These are phyloP conservation scores for Nymphicus hollandicus DNA, from an alignment of 2,113 vertebrate species.

Conservation along the genomic window DNA sequence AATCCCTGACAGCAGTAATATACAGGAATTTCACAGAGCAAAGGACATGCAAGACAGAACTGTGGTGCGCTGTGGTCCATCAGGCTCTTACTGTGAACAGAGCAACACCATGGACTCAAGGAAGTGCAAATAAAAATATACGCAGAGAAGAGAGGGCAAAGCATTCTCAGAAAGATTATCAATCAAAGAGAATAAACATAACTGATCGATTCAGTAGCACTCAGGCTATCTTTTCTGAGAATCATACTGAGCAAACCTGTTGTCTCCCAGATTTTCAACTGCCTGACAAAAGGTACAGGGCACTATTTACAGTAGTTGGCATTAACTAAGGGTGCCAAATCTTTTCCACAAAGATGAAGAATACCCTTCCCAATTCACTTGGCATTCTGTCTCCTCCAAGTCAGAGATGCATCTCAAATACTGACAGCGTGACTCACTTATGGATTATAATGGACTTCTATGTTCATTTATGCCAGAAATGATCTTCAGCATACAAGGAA, in stretches of 20 bases:
- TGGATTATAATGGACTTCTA: not conserved
- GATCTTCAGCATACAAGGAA: not conserved
- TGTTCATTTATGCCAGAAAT: not conserved
- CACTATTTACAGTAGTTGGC: not conserved
- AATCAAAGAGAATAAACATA: not conserved
- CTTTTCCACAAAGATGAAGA: not conserved
- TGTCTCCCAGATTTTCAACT: not conserved
- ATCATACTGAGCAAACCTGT: not conserved
- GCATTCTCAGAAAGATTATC: not conserved
- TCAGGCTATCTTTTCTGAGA: not conserved
- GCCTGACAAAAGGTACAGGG: not conserved
- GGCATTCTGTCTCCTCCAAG: not conserved
- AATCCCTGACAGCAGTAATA: not conserved
- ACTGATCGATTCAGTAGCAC: not conserved
- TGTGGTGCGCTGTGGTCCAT: not conserved
- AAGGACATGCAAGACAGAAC: not conserved
- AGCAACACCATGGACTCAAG: not conserved
- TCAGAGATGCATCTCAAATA: not conserved
- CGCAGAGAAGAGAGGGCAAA: not conserved
- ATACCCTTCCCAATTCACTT: not conserved
- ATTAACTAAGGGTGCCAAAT: not conserved
- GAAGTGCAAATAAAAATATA: not conserved
- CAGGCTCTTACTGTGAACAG: not conserved
- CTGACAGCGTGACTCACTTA: not conserved
- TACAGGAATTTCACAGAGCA: not conserved